A percentile compares a stretch with the other conserved stretches of the same genome.
Evolutionary conservation across 2,797 vertebrate genomes (phyloP).

Genomic region (Diplodus puntazzo): DNA sequence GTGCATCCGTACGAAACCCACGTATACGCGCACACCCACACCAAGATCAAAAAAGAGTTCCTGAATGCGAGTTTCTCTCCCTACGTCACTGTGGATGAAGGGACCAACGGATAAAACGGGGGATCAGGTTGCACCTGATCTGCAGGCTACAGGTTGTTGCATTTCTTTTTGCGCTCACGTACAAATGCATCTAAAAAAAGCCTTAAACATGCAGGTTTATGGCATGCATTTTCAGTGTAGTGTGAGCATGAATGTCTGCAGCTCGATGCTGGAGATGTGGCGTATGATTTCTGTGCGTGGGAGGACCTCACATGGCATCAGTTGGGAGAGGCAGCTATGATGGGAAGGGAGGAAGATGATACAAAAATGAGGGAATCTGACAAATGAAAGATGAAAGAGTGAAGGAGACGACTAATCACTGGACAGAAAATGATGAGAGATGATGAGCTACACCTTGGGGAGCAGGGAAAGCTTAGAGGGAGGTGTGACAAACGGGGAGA

Average conservation of each 20-base stretch:
- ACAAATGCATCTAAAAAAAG: neutral
- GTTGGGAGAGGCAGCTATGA: slow-evolving; percentile 69
- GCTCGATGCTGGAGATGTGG: slow-evolving; percentile 59
- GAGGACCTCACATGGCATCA: slow-evolving; percentile 81
- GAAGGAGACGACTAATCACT: slow-evolving; percentile 20
- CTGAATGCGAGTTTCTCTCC: slow-evolving; percentile 40
- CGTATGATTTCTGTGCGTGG: slow-evolving; percentile 76
- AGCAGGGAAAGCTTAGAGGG: slow-evolving; percentile 20
- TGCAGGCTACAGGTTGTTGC: slow-evolving; percentile 71
- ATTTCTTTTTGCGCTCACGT: neutral
- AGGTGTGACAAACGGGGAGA: slow-evolving; percentile 14
- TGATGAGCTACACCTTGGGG: slow-evolving; percentile 23
- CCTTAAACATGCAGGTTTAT: neutral
- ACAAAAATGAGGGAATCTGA: slow-evolving; percentile 39
- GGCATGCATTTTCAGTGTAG: slow-evolving; percentile 4
- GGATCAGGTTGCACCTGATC: slow-evolving; percentile 17
- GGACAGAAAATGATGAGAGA: slow-evolving; percentile 20
- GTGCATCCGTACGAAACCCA: slow-evolving; percentile 5
- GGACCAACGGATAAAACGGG: slow-evolving; percentile 18
- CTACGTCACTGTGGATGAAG: slow-evolving; percentile 54
- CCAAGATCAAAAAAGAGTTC: slow-evolving; percentile 47
- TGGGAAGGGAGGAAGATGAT: slow-evolving; percentile 24
- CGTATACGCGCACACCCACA: slow-evolving; percentile 18
- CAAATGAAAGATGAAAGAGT: slow-evolving; percentile 29
- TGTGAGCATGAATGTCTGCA: slow-evolving; percentile 47